Evolutionary conservation across 1,140 invertebrate genomes (phyloP).

Genomic region (Pissodes strobi): DNA sequence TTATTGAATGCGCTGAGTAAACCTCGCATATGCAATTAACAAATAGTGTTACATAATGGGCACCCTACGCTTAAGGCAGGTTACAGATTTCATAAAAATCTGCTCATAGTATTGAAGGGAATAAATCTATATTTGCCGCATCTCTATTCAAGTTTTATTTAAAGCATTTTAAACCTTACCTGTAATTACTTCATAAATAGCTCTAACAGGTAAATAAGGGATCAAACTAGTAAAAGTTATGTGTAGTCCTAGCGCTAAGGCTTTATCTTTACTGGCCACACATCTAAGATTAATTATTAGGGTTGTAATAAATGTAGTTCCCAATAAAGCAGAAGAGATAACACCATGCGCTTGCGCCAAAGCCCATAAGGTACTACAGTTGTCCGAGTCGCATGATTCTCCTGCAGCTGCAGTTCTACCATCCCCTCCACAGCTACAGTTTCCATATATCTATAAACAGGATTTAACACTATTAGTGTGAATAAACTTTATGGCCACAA

Average conservation of each 20-base stretch:
- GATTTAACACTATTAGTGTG: background rate
- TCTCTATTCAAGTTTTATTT: background rate
- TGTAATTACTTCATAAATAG: constrained; percentile 60
- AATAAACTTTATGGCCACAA: too few relatives aligned
- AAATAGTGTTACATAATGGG: too few relatives aligned
- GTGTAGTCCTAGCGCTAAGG: constrained; percentile 63
- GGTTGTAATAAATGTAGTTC: constrained; percentile 61
- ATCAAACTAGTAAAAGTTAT: constrained; percentile 60
- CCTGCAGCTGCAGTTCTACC: constrained; percentile 54
- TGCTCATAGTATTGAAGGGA: too few relatives aligned
- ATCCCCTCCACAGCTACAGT: constrained; percentile 59
- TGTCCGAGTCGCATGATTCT: constrained; percentile 61
- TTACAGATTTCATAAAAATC: too few relatives aligned
- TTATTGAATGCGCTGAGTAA: too few relatives aligned
- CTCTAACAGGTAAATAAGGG: constrained; percentile 61
- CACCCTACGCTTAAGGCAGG: too few relatives aligned
- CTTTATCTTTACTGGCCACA: constrained; percentile 62
- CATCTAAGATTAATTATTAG: constrained; percentile 62
- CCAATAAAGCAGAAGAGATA: constrained; percentile 54
- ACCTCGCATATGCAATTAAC: too few relatives aligned
- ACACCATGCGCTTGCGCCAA: constrained; percentile 61
- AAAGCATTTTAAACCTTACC: constrained; percentile 50
- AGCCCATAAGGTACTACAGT: constrained; percentile 60
- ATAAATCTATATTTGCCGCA: background rate
- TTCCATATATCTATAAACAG: constrained; percentile 58